A percentile compares a stretch with the other conserved stretches of the same genome.
phyloP scores from a whole-genome alignment of 2,888 invertebrate species.

The Sarcophaga caerulescens region DNA sequence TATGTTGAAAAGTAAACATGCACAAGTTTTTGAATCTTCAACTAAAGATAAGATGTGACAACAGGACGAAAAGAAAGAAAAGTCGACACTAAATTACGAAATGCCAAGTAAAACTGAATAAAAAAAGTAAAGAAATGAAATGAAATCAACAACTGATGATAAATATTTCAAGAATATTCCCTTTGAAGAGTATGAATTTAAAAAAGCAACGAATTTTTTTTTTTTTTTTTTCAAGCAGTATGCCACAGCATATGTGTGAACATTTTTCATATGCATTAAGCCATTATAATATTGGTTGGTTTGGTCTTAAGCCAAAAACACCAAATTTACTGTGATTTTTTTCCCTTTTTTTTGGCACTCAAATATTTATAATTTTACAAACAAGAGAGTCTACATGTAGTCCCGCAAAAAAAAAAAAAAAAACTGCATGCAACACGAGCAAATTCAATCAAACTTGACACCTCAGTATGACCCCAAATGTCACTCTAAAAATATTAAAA shows the following conservation, averaged over 20 bases:
- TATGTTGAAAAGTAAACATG: constrained; percentile 46
- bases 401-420: neutral
- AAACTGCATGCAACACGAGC: constrained; percentile 50
- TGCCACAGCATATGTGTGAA: neutral
- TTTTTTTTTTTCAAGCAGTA: neutral
- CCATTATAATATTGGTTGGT: constrained; percentile 37
- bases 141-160: constrained; percentile 34
- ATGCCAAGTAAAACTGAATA: constrained; percentile 10
- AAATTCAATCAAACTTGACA: constrained; percentile 69
- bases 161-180: constrained; percentile 32
- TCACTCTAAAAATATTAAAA: constrained; percentile 65
- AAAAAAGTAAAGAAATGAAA: neutral
- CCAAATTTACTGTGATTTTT: neutral
- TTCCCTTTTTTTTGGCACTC: neutral
- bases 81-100: neutral
- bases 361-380: constrained; percentile 34
- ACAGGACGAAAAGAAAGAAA: constrained; percentile 50
- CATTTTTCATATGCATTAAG: constrained; percentile 44
- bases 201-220: neutral
- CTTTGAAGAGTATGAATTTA: neutral
- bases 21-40: constrained; percentile 62
- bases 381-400: neutral
- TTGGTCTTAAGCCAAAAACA: constrained; percentile 12
- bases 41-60: constrained; percentile 62
- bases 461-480: constrained; percentile 62